These are phyloP conservation scores for Tapirus indicus DNA, from an alignment of 2,797 vertebrate species.

Conservation along the genomic window DNA sequence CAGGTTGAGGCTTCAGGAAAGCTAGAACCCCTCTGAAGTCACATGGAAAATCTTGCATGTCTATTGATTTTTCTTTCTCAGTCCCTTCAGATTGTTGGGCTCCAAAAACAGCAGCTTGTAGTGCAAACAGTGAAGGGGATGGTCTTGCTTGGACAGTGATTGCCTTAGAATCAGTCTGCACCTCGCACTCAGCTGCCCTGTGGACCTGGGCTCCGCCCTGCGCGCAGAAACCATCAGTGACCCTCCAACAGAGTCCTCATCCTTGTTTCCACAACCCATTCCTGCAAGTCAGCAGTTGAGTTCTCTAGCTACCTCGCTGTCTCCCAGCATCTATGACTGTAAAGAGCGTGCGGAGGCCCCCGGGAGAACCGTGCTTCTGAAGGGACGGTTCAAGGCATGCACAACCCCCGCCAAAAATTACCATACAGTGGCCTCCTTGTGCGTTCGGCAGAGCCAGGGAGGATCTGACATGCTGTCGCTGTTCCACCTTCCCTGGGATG, in stretches of 20 bases:
- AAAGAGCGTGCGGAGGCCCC: background rate
- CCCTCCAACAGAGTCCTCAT: fast-evolving
- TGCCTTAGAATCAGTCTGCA: fast-evolving
- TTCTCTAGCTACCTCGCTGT: background rate
- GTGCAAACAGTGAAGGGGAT: fast-evolving
- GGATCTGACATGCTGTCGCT: background rate
- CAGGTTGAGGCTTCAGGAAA: background rate
- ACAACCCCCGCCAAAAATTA: background rate
- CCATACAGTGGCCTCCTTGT: background rate
- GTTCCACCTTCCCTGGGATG: fast-evolving
- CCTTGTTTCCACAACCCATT: fast-evolving
- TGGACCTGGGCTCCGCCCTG: fast-evolving
- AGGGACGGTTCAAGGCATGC: background rate
- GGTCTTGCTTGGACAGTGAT: fast-evolving
- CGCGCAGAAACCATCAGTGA: fast-evolving
- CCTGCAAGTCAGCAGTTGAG: background rate
- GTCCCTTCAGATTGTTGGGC: background rate
- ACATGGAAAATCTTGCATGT: background rate
- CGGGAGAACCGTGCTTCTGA: background rate
- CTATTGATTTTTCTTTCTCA: background rate
- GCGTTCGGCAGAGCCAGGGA: background rate
- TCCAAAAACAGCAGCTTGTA: background rate
- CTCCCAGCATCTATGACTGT: background rate
- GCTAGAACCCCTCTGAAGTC: background rate
- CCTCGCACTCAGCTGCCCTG: fast-evolving